These are phyloP conservation scores for Sycophila texana DNA, from an alignment of 2,888 invertebrate species.

Conservation along the genomic window DNA sequence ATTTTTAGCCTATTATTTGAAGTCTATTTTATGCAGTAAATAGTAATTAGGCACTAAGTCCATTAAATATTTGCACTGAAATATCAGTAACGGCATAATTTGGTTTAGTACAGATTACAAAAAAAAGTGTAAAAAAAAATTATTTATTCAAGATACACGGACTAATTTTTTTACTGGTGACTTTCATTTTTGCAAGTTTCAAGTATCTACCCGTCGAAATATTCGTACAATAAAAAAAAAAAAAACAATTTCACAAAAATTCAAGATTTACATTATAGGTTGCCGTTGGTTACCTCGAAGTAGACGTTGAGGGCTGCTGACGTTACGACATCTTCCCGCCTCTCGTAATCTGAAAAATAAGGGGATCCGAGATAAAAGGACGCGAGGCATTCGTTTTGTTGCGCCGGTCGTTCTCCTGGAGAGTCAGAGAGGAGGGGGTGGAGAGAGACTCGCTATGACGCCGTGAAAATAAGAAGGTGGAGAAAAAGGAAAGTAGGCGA, in stretches of 20 bases:
- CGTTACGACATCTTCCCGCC: conserved; percentile 4
- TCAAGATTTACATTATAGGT: conserved; percentile 46
- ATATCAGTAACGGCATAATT: too few relatives aligned
- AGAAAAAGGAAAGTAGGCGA: conserved; percentile 20
- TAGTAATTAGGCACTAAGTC: too few relatives aligned
- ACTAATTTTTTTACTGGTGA: too few relatives aligned
- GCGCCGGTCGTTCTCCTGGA: background rate
- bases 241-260: conserved; percentile 35
- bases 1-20: too few relatives aligned
- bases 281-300: conserved; percentile 24
- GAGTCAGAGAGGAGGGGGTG: background rate
- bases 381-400: conserved; percentile 21
- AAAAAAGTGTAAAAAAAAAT: too few relatives aligned
- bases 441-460: background rate
- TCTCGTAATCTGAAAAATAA: conserved; percentile 46
- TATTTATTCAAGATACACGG: too few relatives aligned
- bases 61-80: too few relatives aligned
- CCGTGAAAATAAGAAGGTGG: conserved; percentile 13
- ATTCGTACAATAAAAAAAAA: too few relatives aligned
- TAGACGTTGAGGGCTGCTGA: background rate
- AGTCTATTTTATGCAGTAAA: too few relatives aligned
- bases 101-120: too few relatives aligned
- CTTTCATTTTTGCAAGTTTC: too few relatives aligned
- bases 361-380: conserved; percentile 40
- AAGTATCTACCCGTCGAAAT: too few relatives aligned